Base-by-base conservation (phyloP, 64 coral and sea anemone genomes). In the Porites australiensis region DNA sequence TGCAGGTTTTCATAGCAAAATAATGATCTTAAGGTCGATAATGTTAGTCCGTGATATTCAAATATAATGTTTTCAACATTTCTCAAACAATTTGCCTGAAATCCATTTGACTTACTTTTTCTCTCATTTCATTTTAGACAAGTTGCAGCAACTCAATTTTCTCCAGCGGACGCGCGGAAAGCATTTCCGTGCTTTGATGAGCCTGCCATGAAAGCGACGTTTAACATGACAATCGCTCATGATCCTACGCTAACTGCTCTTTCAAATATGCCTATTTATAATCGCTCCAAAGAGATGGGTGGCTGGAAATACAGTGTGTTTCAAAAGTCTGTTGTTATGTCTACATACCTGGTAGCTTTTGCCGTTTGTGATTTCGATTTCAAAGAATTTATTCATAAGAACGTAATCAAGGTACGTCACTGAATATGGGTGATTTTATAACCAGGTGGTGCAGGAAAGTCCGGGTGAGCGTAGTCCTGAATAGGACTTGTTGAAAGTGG, bases 151-250 rank as follows among this genome's bases (percentile, higher is more conserved):
- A 91, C 89, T 6, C 89, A 91, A 52, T 65, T 91, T 13, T 71
- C 66, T 16, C 89, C 89, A 7, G 57, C 77, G 13, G 27, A 91
- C 21, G 89, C 89, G 3, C 74, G 89, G 44, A 82, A 91, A n/a
- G 77, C 69, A 2, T 91, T 91, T 58, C 89, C 89, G 12, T 91
- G 89, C 58, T 91, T 91, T 70, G 89, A 91, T 82, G 89, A 91
- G 45, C 89, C 89, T 6, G 76, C 89, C 3, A 58, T 82, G 48
- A 91, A 91, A 16, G 89, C 89, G 43, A 91, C 76, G 8, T 91
- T 91, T 19, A 82, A 20, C 4, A 78, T 91, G 53, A 91, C 77
- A 13, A 50, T 91, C 13, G 89, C 57, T 19, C 89, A 80, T 14
- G 63, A 77, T 47, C 64, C 64, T 19, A 62, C 22, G 60, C 21